Evolutionary conservation across 2,113 vertebrate species (phyloP).

Genomic region (Menidia beryllina): DNA sequence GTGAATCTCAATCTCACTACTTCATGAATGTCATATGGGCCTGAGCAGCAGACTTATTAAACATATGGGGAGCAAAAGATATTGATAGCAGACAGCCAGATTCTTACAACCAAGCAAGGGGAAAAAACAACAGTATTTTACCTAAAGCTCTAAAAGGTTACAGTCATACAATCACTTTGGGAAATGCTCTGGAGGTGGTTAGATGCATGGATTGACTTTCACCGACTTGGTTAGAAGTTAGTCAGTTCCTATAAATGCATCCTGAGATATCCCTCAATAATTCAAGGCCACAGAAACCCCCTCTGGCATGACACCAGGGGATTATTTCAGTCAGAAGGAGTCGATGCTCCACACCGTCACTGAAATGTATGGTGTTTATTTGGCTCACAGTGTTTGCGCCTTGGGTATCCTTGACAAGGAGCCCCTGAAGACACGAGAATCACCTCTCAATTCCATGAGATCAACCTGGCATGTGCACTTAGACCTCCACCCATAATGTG

Average conservation of each 20-base stretch:
- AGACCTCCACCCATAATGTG: constrained; percentile 53
- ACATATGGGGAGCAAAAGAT: constrained; percentile 32
- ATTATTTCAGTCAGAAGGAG: not conserved
- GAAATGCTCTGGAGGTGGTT: constrained; percentile 51
- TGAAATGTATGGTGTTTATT: not conserved
- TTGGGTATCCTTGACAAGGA: constrained; percentile 7
- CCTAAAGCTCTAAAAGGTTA: constrained; percentile 18
- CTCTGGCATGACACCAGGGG: not conserved
- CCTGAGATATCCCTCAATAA: not conserved
- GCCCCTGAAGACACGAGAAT: constrained; percentile 15
- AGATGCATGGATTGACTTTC: not conserved
- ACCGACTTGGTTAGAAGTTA: not conserved
- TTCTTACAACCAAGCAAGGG: not conserved
- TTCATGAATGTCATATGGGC: not conserved
- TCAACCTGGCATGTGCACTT: constrained; percentile 21
- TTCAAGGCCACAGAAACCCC: not conserved
- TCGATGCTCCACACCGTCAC: not conserved
- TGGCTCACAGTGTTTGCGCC: not conserved
- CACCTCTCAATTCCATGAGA: constrained; percentile 29
- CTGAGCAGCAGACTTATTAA: not conserved
- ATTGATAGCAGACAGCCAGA: constrained; percentile 61
- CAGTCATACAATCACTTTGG: constrained; percentile 38
- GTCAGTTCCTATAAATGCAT: not conserved
- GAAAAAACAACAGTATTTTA: not conserved
- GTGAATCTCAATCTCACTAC: not conserved